Conservation (phyloP, 2,888 invertebrate genomes). For the Agonopterix alstromeriana region DNA sequence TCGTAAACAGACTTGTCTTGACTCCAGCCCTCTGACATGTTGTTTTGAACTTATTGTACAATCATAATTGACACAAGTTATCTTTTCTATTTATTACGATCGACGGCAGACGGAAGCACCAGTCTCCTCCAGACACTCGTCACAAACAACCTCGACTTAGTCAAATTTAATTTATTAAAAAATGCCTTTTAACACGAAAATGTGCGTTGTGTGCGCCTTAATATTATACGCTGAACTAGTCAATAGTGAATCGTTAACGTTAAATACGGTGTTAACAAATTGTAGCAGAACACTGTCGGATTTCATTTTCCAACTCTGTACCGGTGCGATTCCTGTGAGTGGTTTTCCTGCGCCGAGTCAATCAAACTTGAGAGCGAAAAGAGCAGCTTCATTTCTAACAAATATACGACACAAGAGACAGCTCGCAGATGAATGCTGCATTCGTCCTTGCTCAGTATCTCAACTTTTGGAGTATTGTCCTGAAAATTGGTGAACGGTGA, state of each 20-base stretch:
- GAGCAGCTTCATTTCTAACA: conserved; percentile 34
- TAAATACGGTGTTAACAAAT: conserved; percentile 36
- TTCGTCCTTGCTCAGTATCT: conserved; percentile 42
- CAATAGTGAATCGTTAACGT: conserved; percentile 32
- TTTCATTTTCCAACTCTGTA: conserved; percentile 42
- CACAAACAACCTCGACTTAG: conserved; percentile 26
- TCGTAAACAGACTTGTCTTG: conserved; percentile 50
- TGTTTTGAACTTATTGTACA: conserved; percentile 68
- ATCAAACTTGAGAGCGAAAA: conserved; percentile 37
- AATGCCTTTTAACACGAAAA: conserved; percentile 33
- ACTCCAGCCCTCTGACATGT: conserved; percentile 54
- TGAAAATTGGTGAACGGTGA: conserved; percentile 45
- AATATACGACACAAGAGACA: conserved; percentile 40
- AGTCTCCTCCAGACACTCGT: conserved; percentile 36
- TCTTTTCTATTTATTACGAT: conserved; percentile 61
- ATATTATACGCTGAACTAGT: conserved; percentile 32
- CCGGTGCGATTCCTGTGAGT: conserved; percentile 30
- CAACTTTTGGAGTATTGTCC: conserved; percentile 59
- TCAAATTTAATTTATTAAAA: conserved; percentile 2
- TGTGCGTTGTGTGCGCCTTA: conserved; percentile 30
- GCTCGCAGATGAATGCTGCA: conserved; percentile 52
- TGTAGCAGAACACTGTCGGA: conserved; percentile 43
- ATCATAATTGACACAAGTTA: conserved; percentile 67
- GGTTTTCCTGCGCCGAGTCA: conserved; percentile 22
- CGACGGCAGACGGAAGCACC: conserved; percentile 58